A percentile compares a stretch with the other conserved stretches of the same genome.
phyloP scores from a whole-genome alignment of 2,888 invertebrate species.

The Limnephilus rhombicus region DNA sequence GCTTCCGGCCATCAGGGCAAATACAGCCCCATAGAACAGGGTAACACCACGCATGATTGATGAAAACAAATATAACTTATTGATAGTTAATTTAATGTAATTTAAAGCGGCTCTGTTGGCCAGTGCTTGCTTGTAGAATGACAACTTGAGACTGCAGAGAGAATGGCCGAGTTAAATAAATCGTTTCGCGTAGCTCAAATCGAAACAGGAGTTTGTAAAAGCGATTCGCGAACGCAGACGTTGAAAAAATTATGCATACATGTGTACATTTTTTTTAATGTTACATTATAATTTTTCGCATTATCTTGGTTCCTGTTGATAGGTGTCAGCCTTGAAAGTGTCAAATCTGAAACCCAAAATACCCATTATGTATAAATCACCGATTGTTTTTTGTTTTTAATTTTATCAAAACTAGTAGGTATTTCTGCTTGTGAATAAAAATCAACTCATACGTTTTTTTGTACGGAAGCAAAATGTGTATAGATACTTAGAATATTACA shows the following conservation, averaged over 20 bases:
- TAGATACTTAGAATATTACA: neutral
- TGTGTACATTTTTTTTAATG: neutral
- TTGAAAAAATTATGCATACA: neutral
- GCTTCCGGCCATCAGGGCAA: conserved; percentile 52
- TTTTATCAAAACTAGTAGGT: neutral
- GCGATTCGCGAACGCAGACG: conserved; percentile 20
- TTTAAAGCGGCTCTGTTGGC: conserved; percentile 27
- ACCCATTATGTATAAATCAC: neutral
- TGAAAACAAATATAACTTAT: neutral
- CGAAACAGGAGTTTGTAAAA: neutral
- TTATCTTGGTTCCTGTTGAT: neutral
- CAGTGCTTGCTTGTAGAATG: conserved; percentile 41
- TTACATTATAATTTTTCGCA: neutral
- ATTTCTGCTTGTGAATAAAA: neutral
- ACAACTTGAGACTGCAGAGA: conserved; percentile 47
- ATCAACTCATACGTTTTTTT: neutral
- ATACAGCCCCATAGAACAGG: conserved; percentile 50
- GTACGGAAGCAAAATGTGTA: neutral
- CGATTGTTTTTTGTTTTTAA: neutral
- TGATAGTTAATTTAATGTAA: conserved; percentile 12
- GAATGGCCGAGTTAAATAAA: conserved; percentile 16
- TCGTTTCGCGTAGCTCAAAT: neutral
- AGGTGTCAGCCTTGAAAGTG: neutral
- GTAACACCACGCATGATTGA: conserved; percentile 53
- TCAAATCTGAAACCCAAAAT: neutral